phyloP scores from a whole-genome alignment of 2,113 vertebrate genomes.

The Columbina picui region DNA sequence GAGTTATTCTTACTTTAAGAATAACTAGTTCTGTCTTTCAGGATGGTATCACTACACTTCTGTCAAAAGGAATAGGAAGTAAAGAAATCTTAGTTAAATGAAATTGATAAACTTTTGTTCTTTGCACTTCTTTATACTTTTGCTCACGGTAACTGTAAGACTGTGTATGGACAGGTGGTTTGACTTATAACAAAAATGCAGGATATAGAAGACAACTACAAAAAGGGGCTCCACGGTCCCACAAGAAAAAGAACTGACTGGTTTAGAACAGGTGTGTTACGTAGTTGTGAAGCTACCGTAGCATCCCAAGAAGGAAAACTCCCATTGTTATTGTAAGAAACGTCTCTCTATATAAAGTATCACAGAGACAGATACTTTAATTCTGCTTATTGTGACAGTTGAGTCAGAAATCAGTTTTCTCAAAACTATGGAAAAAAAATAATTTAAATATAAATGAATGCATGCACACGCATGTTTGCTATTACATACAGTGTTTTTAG shows the following conservation, averaged over 20 bases:
- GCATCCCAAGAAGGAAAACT: fast-evolving
- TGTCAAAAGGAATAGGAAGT: neutral
- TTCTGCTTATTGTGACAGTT: neutral
- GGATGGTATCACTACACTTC: neutral
- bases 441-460: neutral
- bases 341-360: fast-evolving
- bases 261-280: neutral
- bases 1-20: neutral
- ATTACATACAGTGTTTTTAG: fast-evolving
- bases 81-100: neutral
- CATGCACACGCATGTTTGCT: fast-evolving
- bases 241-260: neutral
- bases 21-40: neutral
- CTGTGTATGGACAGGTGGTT: neutral
- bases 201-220: neutral
- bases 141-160: neutral
- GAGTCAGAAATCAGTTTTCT: neutral
- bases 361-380: fast-evolving
- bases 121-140: neutral
- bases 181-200: neutral
- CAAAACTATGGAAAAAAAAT: neutral
- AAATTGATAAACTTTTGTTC: neutral
- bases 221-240: neutral
- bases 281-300: neutral
- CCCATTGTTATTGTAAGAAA: fast-evolving